Evolutionary conservation across 2,888 invertebrate species (phyloP).

Genomic region (Caenorhabditis uteleia): DNA sequence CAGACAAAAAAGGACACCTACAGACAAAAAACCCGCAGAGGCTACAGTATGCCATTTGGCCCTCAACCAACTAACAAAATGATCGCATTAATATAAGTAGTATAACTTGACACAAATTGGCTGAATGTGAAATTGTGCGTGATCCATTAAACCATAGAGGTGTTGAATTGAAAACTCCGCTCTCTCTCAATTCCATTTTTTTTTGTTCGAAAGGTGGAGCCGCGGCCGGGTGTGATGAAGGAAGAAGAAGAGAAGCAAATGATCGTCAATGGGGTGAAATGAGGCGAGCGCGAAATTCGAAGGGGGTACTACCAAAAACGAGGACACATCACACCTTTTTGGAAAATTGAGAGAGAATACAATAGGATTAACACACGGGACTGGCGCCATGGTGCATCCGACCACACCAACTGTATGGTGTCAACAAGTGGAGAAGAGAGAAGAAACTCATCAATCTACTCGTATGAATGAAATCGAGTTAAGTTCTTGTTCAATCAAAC

Average conservation of each 20-base stretch:
- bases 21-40: too few species aligned
- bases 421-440: too few species aligned
- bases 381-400: not conserved
- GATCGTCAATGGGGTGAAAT: constrained; percentile 41
- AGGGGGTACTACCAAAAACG: too few species aligned
- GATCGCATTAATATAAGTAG: too few species aligned
- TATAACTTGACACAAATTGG: constrained; percentile 16
- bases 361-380: constrained; percentile 1
- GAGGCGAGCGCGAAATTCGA: constrained; percentile 31
- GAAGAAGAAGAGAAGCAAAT: constrained; percentile 5
- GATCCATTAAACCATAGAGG: constrained; percentile 32
- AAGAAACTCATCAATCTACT: too few species aligned
- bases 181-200: not conserved
- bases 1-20: too few species aligned
- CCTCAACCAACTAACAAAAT: too few species aligned
- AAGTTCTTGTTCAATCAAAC: too few species aligned
- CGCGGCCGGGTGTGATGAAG: not conserved
- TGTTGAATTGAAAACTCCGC: not conserved
- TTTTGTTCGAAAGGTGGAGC: constrained; percentile 3
- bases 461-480: too few species aligned
- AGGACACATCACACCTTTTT: too few species aligned
- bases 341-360: constrained; percentile 3
- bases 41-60: too few species aligned
- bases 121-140: constrained; percentile 40
- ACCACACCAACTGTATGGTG: too few species aligned